These are phyloP conservation scores for Solenodon paradoxus DNA, from an alignment of 2,113 vertebrate genomes.

Conservation along the genomic window DNA sequence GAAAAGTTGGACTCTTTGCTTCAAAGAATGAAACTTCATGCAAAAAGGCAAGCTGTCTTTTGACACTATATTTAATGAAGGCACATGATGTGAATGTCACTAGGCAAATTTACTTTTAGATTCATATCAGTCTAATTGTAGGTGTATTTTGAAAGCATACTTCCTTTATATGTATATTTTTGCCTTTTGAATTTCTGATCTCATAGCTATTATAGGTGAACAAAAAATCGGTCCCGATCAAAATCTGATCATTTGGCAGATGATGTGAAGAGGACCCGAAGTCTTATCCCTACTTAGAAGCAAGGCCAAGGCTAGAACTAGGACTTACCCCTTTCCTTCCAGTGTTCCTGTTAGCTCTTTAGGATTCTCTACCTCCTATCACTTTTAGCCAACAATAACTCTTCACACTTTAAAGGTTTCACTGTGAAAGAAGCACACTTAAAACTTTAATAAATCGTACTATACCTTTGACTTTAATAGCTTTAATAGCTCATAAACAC, in stretches of 20 bases:
- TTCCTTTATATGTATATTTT: background rate
- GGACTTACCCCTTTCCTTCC: background rate
- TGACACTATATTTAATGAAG: background rate
- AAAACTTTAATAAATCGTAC: constrained; percentile 29
- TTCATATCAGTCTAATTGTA: background rate
- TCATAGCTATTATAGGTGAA: background rate
- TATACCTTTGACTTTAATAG: background rate
- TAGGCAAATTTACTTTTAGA: background rate
- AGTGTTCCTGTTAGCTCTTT: background rate
- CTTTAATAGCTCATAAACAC: constrained; percentile 26
- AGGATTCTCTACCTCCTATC: background rate
- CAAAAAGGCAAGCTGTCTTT: background rate
- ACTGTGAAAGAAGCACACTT: constrained; percentile 8
- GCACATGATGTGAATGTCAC: background rate
- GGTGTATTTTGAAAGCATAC: background rate
- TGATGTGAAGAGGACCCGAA: background rate
- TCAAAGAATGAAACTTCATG: background rate
- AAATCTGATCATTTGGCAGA: background rate
- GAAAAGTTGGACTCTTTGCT: background rate
- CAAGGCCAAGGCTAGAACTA: background rate
- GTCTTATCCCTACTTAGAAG: background rate
- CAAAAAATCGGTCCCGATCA: background rate
- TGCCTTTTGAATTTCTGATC: background rate
- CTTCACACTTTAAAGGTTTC: constrained; percentile 22
- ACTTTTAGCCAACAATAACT: background rate